These are phyloP conservation scores for Penelope pileata DNA, from an alignment of 2,113 vertebrate species.

Conservation along the genomic window DNA sequence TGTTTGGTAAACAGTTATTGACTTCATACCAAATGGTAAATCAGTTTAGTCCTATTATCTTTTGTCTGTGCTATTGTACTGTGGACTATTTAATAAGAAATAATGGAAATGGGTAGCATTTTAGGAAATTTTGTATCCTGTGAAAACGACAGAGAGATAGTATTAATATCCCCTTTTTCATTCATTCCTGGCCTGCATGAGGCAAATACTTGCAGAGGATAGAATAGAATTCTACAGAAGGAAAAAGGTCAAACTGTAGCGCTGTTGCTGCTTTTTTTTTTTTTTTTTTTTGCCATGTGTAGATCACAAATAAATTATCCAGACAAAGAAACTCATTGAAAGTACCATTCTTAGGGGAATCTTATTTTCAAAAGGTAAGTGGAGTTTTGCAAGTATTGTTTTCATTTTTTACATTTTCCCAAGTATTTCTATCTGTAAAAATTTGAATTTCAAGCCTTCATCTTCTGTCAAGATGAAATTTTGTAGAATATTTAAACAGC, in stretches of 20 bases:
- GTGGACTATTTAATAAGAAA: neutral
- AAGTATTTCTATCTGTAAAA: neutral
- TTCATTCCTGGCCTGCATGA: neutral
- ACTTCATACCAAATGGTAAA: neutral
- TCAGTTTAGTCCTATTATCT: neutral
- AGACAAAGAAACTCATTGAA: neutral
- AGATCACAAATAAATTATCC: neutral
- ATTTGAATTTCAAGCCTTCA: neutral
- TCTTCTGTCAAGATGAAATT: neutral
- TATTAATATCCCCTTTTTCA: neutral
- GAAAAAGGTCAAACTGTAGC: neutral
- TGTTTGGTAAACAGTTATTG: neutral
- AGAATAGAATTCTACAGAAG: neutral
- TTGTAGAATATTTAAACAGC: neutral
- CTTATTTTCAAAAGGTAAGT: neutral
- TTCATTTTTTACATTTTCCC: neutral
- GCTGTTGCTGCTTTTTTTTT: neutral
- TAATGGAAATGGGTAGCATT: neutral
- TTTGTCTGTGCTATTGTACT: neutral
- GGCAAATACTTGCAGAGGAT: neutral
- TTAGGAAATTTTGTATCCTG: neutral
- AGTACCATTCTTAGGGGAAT: neutral
- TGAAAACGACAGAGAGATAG: neutral
- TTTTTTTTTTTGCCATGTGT: neutral
- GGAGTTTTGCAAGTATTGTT: neutral